Percentiles rank a stretch among this genome's conserved stretches.
phyloP scores from a whole-genome alignment of 2,113 vertebrate genomes.

The Struthidea cinerea region DNA sequence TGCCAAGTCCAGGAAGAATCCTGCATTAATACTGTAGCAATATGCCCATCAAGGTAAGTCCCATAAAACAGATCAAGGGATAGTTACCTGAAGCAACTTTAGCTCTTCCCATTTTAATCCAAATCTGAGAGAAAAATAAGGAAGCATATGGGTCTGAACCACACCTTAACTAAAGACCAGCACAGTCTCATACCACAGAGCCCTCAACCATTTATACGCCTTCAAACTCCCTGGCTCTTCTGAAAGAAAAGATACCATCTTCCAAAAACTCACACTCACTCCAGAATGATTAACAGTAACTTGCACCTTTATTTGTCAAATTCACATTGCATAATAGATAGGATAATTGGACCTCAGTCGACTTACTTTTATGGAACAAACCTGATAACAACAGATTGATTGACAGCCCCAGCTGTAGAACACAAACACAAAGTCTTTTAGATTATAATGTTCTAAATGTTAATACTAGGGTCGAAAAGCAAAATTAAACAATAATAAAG shows the following conservation, averaged over 20 bases:
- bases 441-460: constrained; percentile 4
- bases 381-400: constrained; percentile 40
- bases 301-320: constrained; percentile 59
- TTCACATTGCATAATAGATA: constrained; percentile 17
- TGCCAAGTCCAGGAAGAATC: not conserved
- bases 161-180: not conserved
- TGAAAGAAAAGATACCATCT: not conserved
- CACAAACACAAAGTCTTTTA: constrained; percentile 41
- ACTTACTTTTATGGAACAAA: constrained; percentile 41
- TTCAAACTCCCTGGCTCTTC: not conserved
- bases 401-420: constrained; percentile 42
- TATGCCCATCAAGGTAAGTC: not conserved
- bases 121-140: not conserved
- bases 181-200: not conserved
- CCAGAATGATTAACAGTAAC: constrained; percentile 14
- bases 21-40: not conserved
- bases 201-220: not conserved
- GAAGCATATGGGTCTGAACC: not conserved
- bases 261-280: not conserved
- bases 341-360: constrained; percentile 48
- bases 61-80: not conserved
- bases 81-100: not conserved
- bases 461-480: not conserved
- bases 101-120: not conserved
- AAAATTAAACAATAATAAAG: constrained; percentile 42